These are phyloP conservation scores for Channa maculata DNA, from an alignment of 2,113 vertebrate species.

Conservation along the genomic window DNA sequence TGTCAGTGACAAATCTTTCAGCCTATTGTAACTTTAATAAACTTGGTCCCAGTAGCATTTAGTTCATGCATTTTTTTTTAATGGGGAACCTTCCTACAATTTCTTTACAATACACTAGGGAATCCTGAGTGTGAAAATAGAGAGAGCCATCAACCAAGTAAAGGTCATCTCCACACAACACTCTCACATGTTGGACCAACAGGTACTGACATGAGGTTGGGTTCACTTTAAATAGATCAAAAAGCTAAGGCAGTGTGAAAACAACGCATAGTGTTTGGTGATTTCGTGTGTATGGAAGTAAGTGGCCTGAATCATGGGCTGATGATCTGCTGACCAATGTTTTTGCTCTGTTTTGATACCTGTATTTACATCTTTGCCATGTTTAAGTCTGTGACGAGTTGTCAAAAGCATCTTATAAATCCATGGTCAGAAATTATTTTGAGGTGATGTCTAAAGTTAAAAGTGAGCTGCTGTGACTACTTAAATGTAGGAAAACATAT, in stretches of 20 bases:
- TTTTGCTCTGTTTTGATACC: constrained; percentile 23
- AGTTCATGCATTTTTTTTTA: constrained; percentile 27
- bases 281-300: background rate
- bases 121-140: constrained; percentile 56
- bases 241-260: constrained; percentile 34
- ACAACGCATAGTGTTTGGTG: constrained; percentile 39
- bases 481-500: background rate
- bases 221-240: constrained; percentile 54
- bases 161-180: constrained; percentile 35
- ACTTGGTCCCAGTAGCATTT: constrained; percentile 1
- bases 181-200: background rate
- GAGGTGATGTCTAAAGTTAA: constrained; percentile 23
- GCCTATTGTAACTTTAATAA: constrained; percentile 13
- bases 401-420: constrained; percentile 10
- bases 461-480: background rate
- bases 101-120: constrained; percentile 54
- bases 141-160: constrained; percentile 14
- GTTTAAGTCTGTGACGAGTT: constrained; percentile 12
- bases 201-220: constrained; percentile 31
- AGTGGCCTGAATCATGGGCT: constrained; percentile 49
- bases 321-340: constrained; percentile 18
- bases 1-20: constrained; percentile 40
- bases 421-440: constrained; percentile 4
- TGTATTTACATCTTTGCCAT: constrained; percentile 28
- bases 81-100: constrained; percentile 31